Evolutionary conservation across 2,797 vertebrate genomes (phyloP).

Genomic region (Halcyon badia): DNA sequence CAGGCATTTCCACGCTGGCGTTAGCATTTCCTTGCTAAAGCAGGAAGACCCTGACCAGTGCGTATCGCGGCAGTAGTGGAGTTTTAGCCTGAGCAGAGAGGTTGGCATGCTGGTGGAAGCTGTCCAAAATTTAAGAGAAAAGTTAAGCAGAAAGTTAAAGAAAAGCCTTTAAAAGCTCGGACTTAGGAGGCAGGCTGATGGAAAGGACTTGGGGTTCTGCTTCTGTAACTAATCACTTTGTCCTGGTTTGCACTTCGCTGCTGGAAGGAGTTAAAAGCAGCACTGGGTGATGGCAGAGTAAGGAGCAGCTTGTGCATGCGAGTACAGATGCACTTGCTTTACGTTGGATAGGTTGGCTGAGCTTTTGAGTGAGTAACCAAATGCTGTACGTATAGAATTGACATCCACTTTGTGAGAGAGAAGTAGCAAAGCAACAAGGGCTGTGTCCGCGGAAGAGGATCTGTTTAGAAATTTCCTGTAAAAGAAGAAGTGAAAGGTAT

Average conservation of each 20-base stretch:
- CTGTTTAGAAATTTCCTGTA: neutral
- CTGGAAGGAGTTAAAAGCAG: neutral
- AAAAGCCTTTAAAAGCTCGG: neutral
- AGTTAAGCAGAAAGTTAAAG: neutral
- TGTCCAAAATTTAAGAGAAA: neutral
- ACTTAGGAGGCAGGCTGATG: neutral
- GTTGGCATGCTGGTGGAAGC: neutral
- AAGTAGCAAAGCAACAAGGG: neutral
- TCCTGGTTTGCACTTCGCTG: rapidly evolving
- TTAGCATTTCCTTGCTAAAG: neutral
- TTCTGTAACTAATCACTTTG: neutral
- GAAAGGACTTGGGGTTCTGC: neutral
- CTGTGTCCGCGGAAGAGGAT: neutral
- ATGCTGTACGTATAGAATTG: rapidly evolving
- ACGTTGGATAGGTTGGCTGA: neutral
- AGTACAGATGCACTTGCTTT: neutral
- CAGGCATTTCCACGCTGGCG: rapidly evolving
- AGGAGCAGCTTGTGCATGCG: neutral
- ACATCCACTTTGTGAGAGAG: neutral
- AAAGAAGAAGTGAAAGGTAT: neutral
- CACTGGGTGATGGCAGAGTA: neutral
- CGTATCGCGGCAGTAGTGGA: rapidly evolving
- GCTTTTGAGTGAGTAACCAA: neutral
- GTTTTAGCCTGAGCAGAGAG: neutral
- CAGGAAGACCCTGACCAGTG: neutral